A percentile compares a stretch with the other conserved stretches of the same genome.
Evolutionary conservation across 1,140 invertebrate species (phyloP).

Genomic region (Ceratosolen fusciceps): DNA sequence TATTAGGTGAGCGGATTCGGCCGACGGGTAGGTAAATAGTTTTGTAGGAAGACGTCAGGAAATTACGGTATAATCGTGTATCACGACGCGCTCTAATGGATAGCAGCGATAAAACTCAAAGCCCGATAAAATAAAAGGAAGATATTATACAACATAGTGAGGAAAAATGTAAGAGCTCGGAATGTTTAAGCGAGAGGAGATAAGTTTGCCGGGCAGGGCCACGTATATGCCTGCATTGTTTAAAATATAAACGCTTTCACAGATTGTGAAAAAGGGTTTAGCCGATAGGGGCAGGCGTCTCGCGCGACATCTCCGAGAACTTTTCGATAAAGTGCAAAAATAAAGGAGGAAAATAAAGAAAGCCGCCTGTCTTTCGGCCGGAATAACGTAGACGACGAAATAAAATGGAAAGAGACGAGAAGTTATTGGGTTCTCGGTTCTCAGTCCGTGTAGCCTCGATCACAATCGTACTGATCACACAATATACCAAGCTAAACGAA

Average conservation of each 20-base stretch:
- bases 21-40: slow-evolving; percentile 2
- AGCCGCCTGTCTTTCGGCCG: neutral
- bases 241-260: slow-evolving; percentile 42
- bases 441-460: no score
- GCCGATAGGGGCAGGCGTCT: slow-evolving; percentile 8
- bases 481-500: no score
- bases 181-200: slow-evolving; percentile 16
- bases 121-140: slow-evolving; percentile 14
- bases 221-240: slow-evolving; percentile 30
- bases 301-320: neutral
- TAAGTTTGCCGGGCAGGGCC: neutral
- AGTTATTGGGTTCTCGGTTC: neutral
- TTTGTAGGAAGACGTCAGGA: neutral
- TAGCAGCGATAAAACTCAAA: slow-evolving; percentile 26
- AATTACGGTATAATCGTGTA: slow-evolving; percentile 37
- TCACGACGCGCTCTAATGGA: neutral
- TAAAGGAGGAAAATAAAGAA: slow-evolving; percentile 1
- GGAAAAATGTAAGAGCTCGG: neutral
- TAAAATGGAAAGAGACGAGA: neutral
- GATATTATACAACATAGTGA: neutral
- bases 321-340: slow-evolving; percentile 14
- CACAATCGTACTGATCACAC: no score
- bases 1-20: neutral
- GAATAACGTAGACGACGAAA: neutral
- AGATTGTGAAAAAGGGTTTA: slow-evolving; percentile 35